Evolutionary conservation across 2,888 invertebrate genomes (phyloP).

Genomic region (Ophion slaviceki): DNA sequence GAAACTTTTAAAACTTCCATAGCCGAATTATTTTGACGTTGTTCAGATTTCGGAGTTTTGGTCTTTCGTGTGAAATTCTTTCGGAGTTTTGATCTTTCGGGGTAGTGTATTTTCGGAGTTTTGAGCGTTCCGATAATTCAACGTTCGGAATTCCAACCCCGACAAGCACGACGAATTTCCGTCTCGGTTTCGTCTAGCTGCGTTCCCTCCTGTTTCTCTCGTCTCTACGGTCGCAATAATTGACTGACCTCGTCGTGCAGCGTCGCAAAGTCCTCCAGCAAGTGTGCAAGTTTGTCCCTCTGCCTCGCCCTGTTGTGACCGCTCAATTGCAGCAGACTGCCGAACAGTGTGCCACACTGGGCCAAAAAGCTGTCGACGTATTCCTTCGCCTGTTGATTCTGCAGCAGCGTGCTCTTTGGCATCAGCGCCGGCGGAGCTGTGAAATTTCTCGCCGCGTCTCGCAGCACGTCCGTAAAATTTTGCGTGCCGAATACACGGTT

Average conservation of each 20-base stretch:
- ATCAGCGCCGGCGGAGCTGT: slow-evolving; percentile 95
- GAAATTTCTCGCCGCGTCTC: slow-evolving; percentile 94
- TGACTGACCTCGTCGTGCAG: slow-evolving; percentile 94
- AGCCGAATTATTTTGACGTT: too few species aligned
- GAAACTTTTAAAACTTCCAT: too few species aligned
- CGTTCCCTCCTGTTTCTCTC: not conserved
- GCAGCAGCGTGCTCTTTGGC: slow-evolving; percentile 88
- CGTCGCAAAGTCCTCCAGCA: slow-evolving; percentile 95
- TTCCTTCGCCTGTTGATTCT: slow-evolving; percentile 91
- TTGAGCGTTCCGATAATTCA: too few species aligned
- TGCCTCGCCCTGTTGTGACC: slow-evolving; percentile 98
- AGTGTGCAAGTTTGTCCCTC: slow-evolving; percentile 94
- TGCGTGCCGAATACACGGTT: slow-evolving; percentile 86
- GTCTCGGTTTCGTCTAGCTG: not conserved
- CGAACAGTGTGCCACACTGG: slow-evolving; percentile 94
- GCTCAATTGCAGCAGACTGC: slow-evolving; percentile 93
- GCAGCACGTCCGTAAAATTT: slow-evolving; percentile 91
- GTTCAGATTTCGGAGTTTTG: too few species aligned
- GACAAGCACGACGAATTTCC: not conserved
- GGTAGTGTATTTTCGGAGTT: too few species aligned
- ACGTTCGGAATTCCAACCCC: too few species aligned
- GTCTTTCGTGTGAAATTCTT: too few species aligned
- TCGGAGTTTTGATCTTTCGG: too few species aligned
- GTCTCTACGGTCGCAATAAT: not conserved
- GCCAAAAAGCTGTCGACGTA: slow-evolving; percentile 95